Percentiles rank a stretch among this genome's conserved stretches.
Conservation (phyloP, 2,888 invertebrate genomes). For the Smittia sp. region DNA sequence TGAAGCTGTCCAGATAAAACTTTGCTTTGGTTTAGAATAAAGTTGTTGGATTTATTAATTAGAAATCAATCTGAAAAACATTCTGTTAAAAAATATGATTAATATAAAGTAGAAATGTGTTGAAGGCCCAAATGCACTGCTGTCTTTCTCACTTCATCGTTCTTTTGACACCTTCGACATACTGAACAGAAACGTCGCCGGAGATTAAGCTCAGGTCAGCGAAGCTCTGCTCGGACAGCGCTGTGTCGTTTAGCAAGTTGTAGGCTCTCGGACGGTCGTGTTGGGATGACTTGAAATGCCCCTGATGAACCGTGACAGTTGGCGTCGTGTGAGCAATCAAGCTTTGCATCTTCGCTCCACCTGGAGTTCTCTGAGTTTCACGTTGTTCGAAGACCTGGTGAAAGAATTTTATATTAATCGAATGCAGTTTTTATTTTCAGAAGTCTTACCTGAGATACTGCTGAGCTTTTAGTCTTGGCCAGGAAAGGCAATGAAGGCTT, state of each 20-base stretch:
- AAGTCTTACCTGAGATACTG: conserved; percentile 5
- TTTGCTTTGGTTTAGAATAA: too few species aligned
- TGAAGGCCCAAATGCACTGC: too few species aligned
- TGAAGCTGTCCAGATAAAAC: too few species aligned
- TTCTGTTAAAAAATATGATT: too few species aligned
- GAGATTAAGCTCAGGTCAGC: conserved; percentile 13
- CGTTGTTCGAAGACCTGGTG: conserved; percentile 1
- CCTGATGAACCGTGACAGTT: conserved; percentile 10
- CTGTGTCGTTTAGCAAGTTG: not conserved
- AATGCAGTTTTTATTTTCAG: not conserved
- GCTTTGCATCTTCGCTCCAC: not conserved
- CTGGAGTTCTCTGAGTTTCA: not conserved
- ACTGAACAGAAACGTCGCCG: conserved; percentile 20
- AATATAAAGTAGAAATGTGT: too few species aligned
- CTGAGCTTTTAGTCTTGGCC: conserved; percentile 3
- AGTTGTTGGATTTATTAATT: too few species aligned
- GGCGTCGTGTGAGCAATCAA: not conserved
- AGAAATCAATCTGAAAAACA: too few species aligned
- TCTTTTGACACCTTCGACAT: not conserved
- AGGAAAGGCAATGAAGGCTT: conserved; percentile 6
- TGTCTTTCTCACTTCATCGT: conserved; percentile 7
- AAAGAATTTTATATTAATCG: not conserved
- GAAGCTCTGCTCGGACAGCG: not conserved
- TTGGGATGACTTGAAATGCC: not conserved
- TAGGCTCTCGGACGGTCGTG: not conserved